Conservation (phyloP, 1,140 invertebrate species). For the Aculops lycopersici region DNA sequence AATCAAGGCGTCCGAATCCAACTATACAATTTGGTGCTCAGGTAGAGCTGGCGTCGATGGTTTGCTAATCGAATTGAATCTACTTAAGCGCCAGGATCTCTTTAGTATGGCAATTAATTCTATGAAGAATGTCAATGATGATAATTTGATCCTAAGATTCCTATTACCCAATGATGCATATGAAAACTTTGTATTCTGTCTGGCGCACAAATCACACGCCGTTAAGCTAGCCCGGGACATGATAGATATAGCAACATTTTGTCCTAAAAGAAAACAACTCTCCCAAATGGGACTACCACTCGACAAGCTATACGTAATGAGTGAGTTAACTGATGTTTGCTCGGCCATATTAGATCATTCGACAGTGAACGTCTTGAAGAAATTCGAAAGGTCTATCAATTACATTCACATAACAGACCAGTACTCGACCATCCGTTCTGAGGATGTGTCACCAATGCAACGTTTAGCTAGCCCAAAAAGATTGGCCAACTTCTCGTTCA, state of each 20-base stretch:
- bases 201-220: constrained; percentile 61
- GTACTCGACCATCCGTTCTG: constrained; percentile 28
- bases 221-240: constrained; percentile 57
- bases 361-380: constrained; percentile 39
- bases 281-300: constrained; percentile 55
- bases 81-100: constrained; percentile 82
- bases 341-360: constrained; percentile 46
- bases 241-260: constrained; percentile 64
- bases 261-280: constrained; percentile 47
- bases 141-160: constrained; percentile 34
- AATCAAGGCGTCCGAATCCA: constrained; percentile 69
- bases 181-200: constrained; percentile 67
- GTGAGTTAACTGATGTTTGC: constrained; percentile 57
- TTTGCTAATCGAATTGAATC: constrained; percentile 74
- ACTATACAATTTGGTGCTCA: constrained; percentile 79
- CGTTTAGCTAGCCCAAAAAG: background rate
- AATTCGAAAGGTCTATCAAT: constrained; percentile 54
- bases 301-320: constrained; percentile 39
- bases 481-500: constrained; percentile 1
- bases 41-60: constrained; percentile 73
- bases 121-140: constrained; percentile 50
- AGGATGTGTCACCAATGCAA: constrained; percentile 7
- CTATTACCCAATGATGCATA: constrained; percentile 60
- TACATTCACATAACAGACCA: constrained; percentile 92
- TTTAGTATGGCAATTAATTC: constrained; percentile 50